Conservation (phyloP, 1,140 invertebrate species). For the Caenorhabditis inopinata region DNA sequence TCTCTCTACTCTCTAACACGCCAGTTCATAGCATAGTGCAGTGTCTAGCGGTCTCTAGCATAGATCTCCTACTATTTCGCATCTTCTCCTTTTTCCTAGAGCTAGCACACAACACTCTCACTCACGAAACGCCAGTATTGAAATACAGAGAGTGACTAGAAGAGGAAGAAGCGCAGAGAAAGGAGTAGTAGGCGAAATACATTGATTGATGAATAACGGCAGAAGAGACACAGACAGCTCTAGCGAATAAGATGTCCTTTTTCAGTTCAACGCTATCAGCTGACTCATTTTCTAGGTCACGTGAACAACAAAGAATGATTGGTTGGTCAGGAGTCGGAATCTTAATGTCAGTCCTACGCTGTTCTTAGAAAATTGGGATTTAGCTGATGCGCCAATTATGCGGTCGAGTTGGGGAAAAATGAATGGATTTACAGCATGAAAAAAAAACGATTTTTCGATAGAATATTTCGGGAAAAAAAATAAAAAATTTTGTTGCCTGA, state of each 20-base stretch:
- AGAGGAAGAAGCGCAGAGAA: not conserved
- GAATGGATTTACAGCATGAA: too few species aligned
- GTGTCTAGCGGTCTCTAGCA: not conserved
- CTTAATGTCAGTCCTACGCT: too few species aligned
- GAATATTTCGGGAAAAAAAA: too few species aligned
- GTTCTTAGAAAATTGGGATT: too few species aligned
- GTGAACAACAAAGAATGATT: too few species aligned
- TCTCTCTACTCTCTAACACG: not conserved
- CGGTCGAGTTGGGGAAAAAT: too few species aligned
- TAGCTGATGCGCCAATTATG: too few species aligned
- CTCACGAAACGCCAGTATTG: slow-evolving; percentile 1
- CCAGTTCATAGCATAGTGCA: not conserved
- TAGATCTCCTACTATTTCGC: too few species aligned
- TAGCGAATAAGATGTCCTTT: not conserved
- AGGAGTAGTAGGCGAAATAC: not conserved
- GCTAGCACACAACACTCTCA: not conserved
- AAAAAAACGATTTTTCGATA: too few species aligned
- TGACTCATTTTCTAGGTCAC: not conserved
- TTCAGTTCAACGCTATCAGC: not conserved
- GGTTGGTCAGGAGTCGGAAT: too few species aligned
- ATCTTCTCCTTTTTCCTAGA: too few species aligned
- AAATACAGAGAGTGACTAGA: not conserved
- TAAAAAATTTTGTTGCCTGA: too few species aligned
- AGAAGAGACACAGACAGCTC: not conserved
- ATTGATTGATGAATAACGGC: not conserved